phyloP scores from a whole-genome alignment of 2,113 vertebrate genomes.

The Centrocercus urophasianus region DNA sequence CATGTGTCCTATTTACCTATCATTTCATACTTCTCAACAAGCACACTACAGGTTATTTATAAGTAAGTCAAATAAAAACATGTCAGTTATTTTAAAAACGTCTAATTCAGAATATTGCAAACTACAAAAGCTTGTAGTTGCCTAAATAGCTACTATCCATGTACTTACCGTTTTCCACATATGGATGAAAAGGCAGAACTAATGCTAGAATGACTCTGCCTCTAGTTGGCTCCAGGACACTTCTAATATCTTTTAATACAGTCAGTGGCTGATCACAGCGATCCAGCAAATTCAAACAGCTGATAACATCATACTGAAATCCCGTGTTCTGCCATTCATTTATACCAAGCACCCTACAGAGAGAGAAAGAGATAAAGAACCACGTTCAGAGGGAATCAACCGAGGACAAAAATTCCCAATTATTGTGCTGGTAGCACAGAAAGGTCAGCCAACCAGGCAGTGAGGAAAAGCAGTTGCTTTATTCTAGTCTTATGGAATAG shows the following conservation, averaged over 20 bases:
- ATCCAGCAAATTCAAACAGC: slow-evolving; percentile 97
- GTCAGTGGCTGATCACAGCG: slow-evolving; percentile 92
- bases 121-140: not conserved
- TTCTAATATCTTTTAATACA: slow-evolving; percentile 89
- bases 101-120: not conserved
- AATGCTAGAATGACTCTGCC: slow-evolving; percentile 91
- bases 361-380: not conserved
- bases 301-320: slow-evolving; percentile 94
- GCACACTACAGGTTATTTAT: not conserved
- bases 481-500: not conserved
- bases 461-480: not conserved
- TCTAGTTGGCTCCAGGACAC: slow-evolving; percentile 87
- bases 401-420: not conserved
- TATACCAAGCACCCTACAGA: slow-evolving; percentile 87
- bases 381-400: not conserved
- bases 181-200: slow-evolving; percentile 95
- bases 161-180: slow-evolving; percentile 93
- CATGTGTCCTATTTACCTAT: not conserved
- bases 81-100: not conserved
- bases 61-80: not conserved
- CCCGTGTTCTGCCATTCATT: slow-evolving; percentile 93
- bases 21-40: not conserved
- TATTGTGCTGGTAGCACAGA: not conserved
- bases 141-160: not conserved
- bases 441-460: not conserved